A percentile compares a stretch with the other conserved stretches of the same genome.
phyloP scores from a whole-genome alignment of 2,888 invertebrate species.

The Lycaena phlaeas region DNA sequence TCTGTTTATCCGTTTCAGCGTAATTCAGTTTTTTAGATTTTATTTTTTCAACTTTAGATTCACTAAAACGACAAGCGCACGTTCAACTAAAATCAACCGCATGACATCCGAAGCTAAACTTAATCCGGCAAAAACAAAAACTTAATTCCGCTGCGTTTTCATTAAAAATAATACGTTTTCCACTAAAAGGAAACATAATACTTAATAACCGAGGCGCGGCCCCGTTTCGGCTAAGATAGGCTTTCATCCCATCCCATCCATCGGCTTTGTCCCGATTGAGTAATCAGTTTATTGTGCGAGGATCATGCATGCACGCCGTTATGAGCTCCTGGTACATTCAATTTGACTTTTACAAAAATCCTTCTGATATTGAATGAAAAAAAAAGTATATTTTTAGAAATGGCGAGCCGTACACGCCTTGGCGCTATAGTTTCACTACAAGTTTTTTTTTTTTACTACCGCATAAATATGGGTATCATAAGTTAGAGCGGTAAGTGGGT shows the following conservation, averaged over 20 bases:
- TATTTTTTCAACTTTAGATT: too few species aligned
- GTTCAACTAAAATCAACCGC: too few species aligned
- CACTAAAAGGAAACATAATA: neutral
- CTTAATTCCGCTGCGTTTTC: neutral
- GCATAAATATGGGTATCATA: too few species aligned
- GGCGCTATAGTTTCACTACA: too few species aligned
- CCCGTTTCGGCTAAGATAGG: neutral
- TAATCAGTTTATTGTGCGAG: slow-evolving; percentile 1
- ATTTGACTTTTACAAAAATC: neutral
- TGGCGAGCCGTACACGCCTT: neutral
- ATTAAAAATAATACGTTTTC: neutral
- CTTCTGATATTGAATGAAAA: neutral
- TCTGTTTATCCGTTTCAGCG: too few species aligned
- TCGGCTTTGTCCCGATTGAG: slow-evolving; percentile 2
- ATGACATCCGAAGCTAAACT: too few species aligned
- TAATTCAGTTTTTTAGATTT: too few species aligned
- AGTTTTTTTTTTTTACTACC: too few species aligned
- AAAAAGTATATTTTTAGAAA: neutral
- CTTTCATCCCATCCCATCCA: slow-evolving; percentile 1
- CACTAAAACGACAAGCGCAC: too few species aligned
- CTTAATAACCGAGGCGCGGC: too few species aligned
- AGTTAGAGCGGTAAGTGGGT: too few species aligned
- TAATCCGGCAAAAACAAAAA: too few species aligned
- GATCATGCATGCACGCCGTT: neutral
- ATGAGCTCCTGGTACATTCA: neutral